These are phyloP conservation scores for Chrysotoxum bicinctum DNA, from an alignment of 2,888 invertebrate species.

Conservation along the genomic window DNA sequence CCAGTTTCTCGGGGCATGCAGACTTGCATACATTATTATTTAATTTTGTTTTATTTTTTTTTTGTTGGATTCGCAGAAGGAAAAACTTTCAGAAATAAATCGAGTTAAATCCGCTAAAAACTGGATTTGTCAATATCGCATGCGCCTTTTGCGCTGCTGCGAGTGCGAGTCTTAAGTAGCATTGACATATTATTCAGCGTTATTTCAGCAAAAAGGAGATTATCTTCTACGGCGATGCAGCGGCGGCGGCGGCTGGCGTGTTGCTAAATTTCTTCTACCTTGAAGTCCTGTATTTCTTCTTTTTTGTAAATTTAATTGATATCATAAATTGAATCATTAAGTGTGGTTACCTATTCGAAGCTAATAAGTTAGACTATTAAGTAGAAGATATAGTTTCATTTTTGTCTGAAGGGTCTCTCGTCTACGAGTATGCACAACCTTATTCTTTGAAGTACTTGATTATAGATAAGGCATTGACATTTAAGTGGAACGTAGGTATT, in stretches of 20 bases:
- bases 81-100: slow-evolving; percentile 66
- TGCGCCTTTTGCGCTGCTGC: not conserved
- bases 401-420: not conserved
- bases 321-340: slow-evolving; percentile 26
- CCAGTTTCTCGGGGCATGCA: slow-evolving; percentile 31
- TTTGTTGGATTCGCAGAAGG: slow-evolving; percentile 4
- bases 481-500: slow-evolving; percentile 7
- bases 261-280: slow-evolving; percentile 13
- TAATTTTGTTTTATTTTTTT: slow-evolving; percentile 12
- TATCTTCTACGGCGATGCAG: not conserved
- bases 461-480: slow-evolving; percentile 11
- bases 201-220: slow-evolving; percentile 7
- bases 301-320: not conserved
- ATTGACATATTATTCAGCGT: slow-evolving; percentile 21
- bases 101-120: slow-evolving; percentile 64
- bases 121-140: slow-evolving; percentile 52
- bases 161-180: not conserved
- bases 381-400: not conserved
- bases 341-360: not conserved
- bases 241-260: too few relatives aligned
- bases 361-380: not conserved
- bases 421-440: not conserved
- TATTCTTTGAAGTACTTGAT: not conserved
- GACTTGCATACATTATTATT: slow-evolving; percentile 49
- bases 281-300: not conserved